These are phyloP conservation scores for Lethenteron camtschaticum DNA, from an alignment of 2,113 vertebrate genomes.

Conservation along the genomic window DNA sequence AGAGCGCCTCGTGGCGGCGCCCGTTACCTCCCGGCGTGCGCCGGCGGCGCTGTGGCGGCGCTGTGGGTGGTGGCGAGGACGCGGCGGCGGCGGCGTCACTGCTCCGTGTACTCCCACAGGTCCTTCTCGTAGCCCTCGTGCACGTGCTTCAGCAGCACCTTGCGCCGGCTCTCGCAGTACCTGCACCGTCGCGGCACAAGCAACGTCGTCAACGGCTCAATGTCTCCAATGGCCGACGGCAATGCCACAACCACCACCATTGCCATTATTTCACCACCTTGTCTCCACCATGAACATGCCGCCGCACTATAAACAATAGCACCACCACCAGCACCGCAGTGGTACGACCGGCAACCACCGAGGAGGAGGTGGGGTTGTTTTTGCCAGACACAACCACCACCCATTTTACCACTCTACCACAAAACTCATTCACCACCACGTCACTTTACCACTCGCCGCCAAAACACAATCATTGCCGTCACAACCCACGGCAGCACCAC, in stretches of 20 bases:
- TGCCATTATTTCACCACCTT: not conserved
- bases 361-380: too few species aligned
- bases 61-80: not conserved
- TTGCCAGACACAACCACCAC: too few species aligned
- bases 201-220: not conserved
- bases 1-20: not conserved
- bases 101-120: conserved; percentile 99
- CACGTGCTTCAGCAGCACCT: conserved; percentile 95
- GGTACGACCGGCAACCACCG: too few species aligned
- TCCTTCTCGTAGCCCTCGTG: conserved; percentile 99
- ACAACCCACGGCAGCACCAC: not conserved
- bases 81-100: conserved; percentile 30
- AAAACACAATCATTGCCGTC: not conserved
- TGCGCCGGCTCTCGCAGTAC: conserved; percentile 98
- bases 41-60: not conserved
- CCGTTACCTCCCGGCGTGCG: not conserved
- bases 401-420: too few species aligned
- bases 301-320: too few species aligned
- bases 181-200: conserved; percentile 21
- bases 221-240: not conserved
- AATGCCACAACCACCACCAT: not conserved
- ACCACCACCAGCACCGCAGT: too few species aligned
- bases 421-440: too few species aligned
- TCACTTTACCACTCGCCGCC: too few species aligned
- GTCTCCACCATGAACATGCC: not conserved